These are phyloP conservation scores for Lepus americanus DNA, from an alignment of 2,113 vertebrate genomes.

Conservation along the genomic window DNA sequence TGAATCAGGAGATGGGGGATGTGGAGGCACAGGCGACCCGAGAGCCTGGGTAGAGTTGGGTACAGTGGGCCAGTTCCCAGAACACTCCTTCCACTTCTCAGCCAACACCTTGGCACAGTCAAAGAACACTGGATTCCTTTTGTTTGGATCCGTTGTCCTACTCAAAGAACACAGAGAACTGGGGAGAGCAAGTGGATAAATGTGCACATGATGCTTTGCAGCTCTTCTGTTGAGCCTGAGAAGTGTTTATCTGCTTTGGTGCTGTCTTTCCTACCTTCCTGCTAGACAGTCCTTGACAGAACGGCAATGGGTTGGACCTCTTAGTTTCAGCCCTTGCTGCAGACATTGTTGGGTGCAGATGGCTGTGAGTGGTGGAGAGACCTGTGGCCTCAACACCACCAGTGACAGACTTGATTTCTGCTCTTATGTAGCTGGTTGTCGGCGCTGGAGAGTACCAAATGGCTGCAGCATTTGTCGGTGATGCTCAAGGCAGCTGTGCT, in stretches of 20 bases:
- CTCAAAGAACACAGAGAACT: constrained; percentile 51
- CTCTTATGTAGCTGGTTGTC: constrained; percentile 94
- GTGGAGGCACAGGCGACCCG: not conserved
- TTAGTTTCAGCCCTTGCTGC: constrained; percentile 11
- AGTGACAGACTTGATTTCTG: constrained; percentile 43
- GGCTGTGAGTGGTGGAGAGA: not conserved
- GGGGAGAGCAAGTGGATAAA: not conserved
- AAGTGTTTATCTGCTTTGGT: not conserved
- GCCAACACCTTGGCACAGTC: not conserved
- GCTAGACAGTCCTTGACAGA: constrained; percentile 30
- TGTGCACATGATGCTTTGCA: not conserved
- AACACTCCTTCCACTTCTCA: not conserved
- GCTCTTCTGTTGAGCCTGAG: not conserved
- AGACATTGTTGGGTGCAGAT: not conserved
- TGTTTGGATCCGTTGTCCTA: constrained; percentile 42
- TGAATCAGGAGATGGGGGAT: not conserved
- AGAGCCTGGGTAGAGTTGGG: not conserved
- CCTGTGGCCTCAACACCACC: not conserved
- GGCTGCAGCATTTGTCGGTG: constrained; percentile 98
- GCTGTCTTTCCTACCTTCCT: not conserved
- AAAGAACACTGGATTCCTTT: constrained; percentile 45
- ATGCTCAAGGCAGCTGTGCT: constrained; percentile 98
- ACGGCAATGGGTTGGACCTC: constrained; percentile 3
- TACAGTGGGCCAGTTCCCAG: not conserved
- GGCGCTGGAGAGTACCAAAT: constrained; percentile 97